Base-by-base conservation (phyloP, 1,140 invertebrate species). In the Ceratoteleas bidentatus region DNA sequence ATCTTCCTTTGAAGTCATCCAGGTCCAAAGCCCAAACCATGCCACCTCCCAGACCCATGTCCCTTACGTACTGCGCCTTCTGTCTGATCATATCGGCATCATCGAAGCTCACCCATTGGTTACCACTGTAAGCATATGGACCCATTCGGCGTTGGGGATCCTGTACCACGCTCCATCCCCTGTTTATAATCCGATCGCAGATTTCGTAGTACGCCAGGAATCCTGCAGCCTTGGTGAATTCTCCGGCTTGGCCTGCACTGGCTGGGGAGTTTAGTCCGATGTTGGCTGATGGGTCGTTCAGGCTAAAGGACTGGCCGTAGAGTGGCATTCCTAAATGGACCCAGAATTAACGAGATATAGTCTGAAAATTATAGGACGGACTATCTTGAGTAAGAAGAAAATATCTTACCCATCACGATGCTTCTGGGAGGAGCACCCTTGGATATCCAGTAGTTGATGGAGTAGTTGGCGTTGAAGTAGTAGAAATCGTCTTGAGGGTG, bases 191-290 rank as follows among this genome's bases (percentile, higher is more conserved):
- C 56, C 94, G 93, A 65, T 96, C 93, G 85, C 96, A 97, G 81
- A 97, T 97, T 93, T 98, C 97, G 86, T 97, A 97, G 84, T 98
- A 99, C 2, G 97, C 94, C 15, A 98, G 92, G 86, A 98, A 97
- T 24, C 97, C 97, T 13, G 94, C 94, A 52, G 96, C 95, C 86
- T 94, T 91, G 0, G 97, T 98, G 75, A 95, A 96, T 89, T 96
- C 94, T 6, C 97, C 97, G 8, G 95, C 94, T 75, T 94, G 92
- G 1, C 97, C 96, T 8, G 94, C 94, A 24, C 94, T 93, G 0
- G 96, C 96, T 15, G 94, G 94, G 0, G 94, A 93, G 85, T 96
- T 96, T 1, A 97, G 87, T 0, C 94, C 95, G 0, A 70, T 87
- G 1, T 85, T 85, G 8, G 58, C 80, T 8, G 62, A 85, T 0